phyloP scores from a whole-genome alignment of 2,113 vertebrate genomes.

The Lycaon pictus region DNA sequence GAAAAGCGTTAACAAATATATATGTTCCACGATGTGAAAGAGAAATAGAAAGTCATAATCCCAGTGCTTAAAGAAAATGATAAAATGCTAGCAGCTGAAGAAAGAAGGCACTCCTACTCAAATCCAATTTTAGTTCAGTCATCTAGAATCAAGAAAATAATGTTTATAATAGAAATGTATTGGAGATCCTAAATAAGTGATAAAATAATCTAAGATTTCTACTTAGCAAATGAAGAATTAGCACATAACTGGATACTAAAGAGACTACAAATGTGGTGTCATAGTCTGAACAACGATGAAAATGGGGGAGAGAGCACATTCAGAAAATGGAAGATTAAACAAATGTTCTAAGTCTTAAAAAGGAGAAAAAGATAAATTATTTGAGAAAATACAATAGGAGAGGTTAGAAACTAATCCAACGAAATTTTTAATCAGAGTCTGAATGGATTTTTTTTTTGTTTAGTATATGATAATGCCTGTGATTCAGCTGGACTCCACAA shows the following conservation, averaged over 20 bases:
- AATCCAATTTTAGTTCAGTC: slow-evolving; percentile 45
- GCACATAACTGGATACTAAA: not conserved
- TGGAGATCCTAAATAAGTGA: not conserved
- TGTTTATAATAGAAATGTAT: slow-evolving; percentile 51
- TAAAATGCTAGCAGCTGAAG: not conserved
- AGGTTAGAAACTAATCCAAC: not conserved
- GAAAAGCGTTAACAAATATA: not conserved
- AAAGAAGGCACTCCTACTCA: not conserved
- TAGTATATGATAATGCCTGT: not conserved
- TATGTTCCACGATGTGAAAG: not conserved
- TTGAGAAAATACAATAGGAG: slow-evolving; percentile 48
- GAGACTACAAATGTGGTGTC: not conserved
- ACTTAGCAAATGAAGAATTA: not conserved
- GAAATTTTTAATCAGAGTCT: slow-evolving; percentile 9
- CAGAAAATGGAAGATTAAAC: not conserved
- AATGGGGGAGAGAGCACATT: not conserved
- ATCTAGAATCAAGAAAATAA: slow-evolving; percentile 13
- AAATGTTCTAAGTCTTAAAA: slow-evolving; percentile 41
- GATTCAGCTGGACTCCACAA: not conserved
- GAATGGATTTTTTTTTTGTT: not conserved
- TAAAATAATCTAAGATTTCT: slow-evolving; percentile 45
- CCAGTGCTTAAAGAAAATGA: slow-evolving; percentile 28
- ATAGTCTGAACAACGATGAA: not conserved
- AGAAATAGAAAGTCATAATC: slow-evolving; percentile 3
- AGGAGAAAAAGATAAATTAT: slow-evolving; percentile 10